Conservation (phyloP, 2,888 invertebrate genomes). For the Lithophane leautieri region DNA sequence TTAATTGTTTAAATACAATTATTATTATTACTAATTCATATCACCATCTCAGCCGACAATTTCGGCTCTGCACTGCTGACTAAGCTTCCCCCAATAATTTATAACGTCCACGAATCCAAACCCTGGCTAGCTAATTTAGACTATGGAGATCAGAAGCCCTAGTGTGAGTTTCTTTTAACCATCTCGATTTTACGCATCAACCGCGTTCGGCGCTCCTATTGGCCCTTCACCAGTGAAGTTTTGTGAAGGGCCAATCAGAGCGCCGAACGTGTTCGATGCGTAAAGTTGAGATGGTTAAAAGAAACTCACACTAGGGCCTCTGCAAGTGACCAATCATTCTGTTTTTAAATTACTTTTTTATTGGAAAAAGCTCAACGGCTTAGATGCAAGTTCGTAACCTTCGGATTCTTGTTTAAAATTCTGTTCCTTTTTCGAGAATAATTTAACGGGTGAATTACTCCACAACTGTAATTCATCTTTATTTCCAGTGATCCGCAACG, state of each 20-base stretch:
- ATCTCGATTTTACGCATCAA: no score
- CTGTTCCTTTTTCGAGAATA: background rate
- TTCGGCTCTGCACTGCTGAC: background rate
- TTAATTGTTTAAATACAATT: background rate
- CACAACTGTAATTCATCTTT: background rate
- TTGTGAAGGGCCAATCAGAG: no score
- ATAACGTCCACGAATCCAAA: background rate
- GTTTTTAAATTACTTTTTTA: background rate
- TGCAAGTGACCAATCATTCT: background rate
- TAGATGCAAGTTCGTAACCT: background rate
- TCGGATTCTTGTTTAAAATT: background rate
- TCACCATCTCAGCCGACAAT: background rate
- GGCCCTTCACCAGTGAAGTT: no score
- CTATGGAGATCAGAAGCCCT: background rate
- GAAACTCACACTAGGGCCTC: no score
- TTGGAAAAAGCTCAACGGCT: background rate
- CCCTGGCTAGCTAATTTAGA: background rate
- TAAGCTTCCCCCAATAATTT: background rate
- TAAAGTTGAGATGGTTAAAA: no score
- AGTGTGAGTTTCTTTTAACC: no score
- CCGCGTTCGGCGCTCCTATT: no score
- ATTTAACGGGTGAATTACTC: background rate
- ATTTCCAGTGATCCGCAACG: slow-evolving; percentile 81
- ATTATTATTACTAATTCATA: background rate
- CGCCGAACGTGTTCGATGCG: no score